Percentiles rank a stretch among this genome's conserved stretches.
Conservation (phyloP, 2,797 vertebrate genomes). For the Botia kubotai region DNA sequence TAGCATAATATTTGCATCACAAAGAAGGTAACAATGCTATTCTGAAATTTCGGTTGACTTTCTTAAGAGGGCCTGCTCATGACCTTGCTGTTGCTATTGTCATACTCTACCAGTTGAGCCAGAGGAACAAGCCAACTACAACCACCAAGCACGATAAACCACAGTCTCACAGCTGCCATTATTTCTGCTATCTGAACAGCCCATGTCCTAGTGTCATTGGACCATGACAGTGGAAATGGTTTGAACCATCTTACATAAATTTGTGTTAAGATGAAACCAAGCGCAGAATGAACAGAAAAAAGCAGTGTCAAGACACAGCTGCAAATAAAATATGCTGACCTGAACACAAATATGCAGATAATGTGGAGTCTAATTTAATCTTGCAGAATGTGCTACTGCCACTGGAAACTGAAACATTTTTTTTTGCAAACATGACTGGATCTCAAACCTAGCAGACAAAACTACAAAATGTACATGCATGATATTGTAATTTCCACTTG, state of each 20-base stretch:
- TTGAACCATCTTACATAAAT: conserved; percentile 40
- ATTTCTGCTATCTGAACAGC: conserved; percentile 11
- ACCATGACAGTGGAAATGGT: conserved; percentile 41
- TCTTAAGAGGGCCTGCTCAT: background rate
- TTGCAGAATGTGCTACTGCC: background rate
- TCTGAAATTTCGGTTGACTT: background rate
- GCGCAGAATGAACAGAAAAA: conserved; percentile 7
- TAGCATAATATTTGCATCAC: background rate
- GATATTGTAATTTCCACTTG: background rate
- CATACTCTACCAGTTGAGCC: background rate
- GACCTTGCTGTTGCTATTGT: background rate
- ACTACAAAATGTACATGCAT: background rate
- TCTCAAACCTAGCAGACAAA: background rate
- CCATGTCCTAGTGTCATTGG: conserved; percentile 24
- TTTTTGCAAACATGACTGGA: background rate
- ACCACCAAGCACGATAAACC: conserved; percentile 6
- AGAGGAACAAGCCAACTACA: conserved; percentile 10
- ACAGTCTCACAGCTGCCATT: background rate
- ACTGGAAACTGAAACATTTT: conserved; percentile 6
- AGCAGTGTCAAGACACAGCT: background rate
- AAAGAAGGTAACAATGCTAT: background rate
- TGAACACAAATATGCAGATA: conserved; percentile 1
- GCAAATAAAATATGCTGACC: conserved; percentile 9
- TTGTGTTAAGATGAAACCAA: conserved; percentile 34
- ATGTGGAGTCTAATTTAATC: conserved; percentile 10